Percentiles rank a stretch among this genome's conserved stretches.
These are phyloP conservation scores for Geodia barretti DNA, from an alignment of 37 sponge, comb jelly and placozoan genomes.

Conservation along the genomic window DNA sequence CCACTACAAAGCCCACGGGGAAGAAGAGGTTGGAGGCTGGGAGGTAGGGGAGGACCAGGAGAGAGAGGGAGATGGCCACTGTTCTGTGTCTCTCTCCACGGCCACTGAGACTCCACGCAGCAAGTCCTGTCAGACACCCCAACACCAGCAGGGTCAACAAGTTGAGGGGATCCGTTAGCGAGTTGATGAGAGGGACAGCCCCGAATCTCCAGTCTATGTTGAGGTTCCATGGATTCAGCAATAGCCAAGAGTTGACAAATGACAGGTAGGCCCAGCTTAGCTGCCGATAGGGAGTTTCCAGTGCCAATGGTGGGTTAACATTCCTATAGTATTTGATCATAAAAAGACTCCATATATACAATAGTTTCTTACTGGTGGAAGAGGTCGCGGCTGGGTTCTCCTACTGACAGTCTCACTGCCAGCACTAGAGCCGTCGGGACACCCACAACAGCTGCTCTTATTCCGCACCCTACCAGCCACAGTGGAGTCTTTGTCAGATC, in stretches of 20 bases:
- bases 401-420: not conserved
- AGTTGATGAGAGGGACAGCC: slow-evolving; percentile 73
- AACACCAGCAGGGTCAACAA: slow-evolving; percentile 55
- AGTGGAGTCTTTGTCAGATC: not conserved
- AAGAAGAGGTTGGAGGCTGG: slow-evolving; percentile 97
- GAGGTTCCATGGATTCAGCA: slow-evolving; percentile 68
- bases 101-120: not conserved
- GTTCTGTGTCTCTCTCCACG: not conserved
- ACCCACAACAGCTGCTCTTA: too few species aligned
- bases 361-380: not conserved
- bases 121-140: slow-evolving; percentile 12
- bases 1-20: slow-evolving; percentile 85
- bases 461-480: not conserved
- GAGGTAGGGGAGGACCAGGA: slow-evolving; percentile 83
- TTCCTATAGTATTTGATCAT: slow-evolving; percentile 61
- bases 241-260: slow-evolving; percentile 78
- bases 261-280: slow-evolving; percentile 77
- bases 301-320: slow-evolving; percentile 84
- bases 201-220: slow-evolving; percentile 93
- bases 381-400: not conserved
- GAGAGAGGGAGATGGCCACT: slow-evolving; percentile 54
- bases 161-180: slow-evolving; percentile 71
- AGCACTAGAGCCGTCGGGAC: too few species aligned
- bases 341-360: too few species aligned
- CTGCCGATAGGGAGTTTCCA: slow-evolving; percentile 72